Evolutionary conservation across 2,888 invertebrate genomes (phyloP), one percentile per base, ranked within the genome.

Genomic region (Acheta domesticus): DNA sequence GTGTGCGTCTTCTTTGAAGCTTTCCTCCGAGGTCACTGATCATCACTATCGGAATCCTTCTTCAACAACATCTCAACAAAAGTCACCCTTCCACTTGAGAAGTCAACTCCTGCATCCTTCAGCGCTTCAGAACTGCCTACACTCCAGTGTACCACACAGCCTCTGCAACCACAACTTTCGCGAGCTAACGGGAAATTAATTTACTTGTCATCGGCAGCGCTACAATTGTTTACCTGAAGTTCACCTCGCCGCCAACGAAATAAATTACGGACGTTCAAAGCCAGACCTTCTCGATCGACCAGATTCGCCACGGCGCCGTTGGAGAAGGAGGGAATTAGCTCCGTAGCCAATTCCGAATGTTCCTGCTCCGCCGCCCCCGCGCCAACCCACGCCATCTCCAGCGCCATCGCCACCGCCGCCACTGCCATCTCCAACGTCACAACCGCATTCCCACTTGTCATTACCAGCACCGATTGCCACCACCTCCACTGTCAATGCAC

Each of bases 221-320:
- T 62, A 62, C 62, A 62, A 62, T 62, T 62, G 62, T 62, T 62
- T 62, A 62, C 62, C 62, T 62, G 62, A 62, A 62, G 62, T 62
- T 62, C 62, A 62, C 62, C n/a, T 62, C n/a, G 62, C 62, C 62
- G n/a, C 62, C 14, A n/a, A 14, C 62, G 62, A 62, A 62, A 62
- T 62, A 62, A 62, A 62, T 62, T 62, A 62, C 62, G 62, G 62
- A 62, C 62, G 62, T n/a, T 62, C 62, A 62, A 62, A 62, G 62
- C 62, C 62, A 62, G 62, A 62, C 62, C 62, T 62, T n/a, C 62
- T 62, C 62, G 62, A 62, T 62, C 62, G 62, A 62, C n/a, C 62
- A n/a, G n/a, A 14, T 14, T 14, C 62, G 14, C 62, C n/a, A 14
- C 62, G n/a, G 62, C 62, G 16, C 62, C 62, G 62, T 14, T 11